A percentile compares a stretch with the other conserved stretches of the same genome.
Evolutionary conservation across 2,113 vertebrate species (phyloP).

Genomic region (Anoura caudifer): DNA sequence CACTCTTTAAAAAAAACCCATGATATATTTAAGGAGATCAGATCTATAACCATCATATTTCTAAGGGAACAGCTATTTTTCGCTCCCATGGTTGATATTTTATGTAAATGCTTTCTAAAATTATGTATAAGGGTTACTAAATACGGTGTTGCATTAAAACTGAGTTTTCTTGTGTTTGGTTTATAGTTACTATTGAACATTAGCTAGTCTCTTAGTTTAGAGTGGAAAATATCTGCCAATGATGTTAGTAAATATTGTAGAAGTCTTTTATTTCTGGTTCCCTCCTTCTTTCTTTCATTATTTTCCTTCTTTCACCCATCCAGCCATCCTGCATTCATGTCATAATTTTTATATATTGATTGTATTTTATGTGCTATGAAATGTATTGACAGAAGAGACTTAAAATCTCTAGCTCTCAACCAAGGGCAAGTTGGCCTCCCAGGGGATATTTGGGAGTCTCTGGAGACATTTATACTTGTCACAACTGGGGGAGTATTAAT

Average conservation of each 20-base stretch:
- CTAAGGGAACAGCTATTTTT: slow-evolving; percentile 26
- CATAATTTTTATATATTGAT: not conserved
- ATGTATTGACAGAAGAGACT: not conserved
- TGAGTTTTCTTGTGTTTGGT: not conserved
- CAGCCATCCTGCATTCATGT: not conserved
- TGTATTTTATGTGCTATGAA: not conserved
- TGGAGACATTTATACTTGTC: not conserved
- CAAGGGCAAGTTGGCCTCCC: not conserved
- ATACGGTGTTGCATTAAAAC: not conserved
- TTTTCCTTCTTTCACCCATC: not conserved
- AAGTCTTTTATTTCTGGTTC: not conserved
- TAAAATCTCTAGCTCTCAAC: not conserved
- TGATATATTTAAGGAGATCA: not conserved
- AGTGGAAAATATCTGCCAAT: not conserved
- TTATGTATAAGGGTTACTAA: not conserved
- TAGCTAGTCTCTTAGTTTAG: not conserved
- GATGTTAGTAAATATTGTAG: not conserved
- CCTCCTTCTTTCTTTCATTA: not conserved
- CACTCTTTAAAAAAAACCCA: slow-evolving; percentile 26
- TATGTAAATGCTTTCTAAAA: slow-evolving; percentile 16
- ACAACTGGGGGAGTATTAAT: not conserved
- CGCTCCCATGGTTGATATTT: not conserved
- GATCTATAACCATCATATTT: not conserved
- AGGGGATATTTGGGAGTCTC: not conserved
- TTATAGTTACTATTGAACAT: not conserved